phyloP scores from a whole-genome alignment of 2,797 vertebrate species.

The Ctenopoma multispine region DNA sequence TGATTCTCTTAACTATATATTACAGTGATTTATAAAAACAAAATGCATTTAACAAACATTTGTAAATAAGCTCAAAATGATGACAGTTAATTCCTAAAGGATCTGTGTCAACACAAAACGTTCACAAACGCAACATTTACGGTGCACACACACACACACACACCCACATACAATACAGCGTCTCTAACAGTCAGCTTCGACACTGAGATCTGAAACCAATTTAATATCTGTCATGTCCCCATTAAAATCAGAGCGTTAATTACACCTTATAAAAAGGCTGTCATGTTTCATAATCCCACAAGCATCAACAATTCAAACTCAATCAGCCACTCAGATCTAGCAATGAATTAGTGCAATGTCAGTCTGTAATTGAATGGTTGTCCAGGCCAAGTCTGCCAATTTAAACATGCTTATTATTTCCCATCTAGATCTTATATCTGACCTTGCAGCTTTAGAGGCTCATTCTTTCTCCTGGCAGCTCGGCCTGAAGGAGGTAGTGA shows the following conservation, averaged over 20 bases:
- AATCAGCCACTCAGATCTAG: constrained; percentile 76
- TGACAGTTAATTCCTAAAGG: constrained; percentile 29
- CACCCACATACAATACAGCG: constrained; percentile 7
- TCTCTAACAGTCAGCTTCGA: constrained; percentile 52
- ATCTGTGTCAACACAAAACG: constrained; percentile 27
- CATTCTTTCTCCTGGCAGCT: constrained; percentile 63
- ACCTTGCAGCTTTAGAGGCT: constrained; percentile 70
- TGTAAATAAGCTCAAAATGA: constrained; percentile 21
- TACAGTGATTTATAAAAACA: background rate
- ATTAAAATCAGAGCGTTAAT: constrained; percentile 86
- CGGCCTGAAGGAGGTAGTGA: constrained; percentile 59
- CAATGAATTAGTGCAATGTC: constrained; percentile 70
- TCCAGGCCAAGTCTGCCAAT: constrained; percentile 55
- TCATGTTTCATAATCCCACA: constrained; percentile 84
- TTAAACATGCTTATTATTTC: constrained; percentile 74
- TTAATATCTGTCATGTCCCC: constrained; percentile 87
- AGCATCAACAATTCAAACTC: constrained; percentile 81
- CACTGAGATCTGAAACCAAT: constrained; percentile 82
- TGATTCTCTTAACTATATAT: background rate
- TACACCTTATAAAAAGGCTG: constrained; percentile 87
- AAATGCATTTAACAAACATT: background rate
- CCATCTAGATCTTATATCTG: constrained; percentile 64
- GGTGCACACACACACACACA: background rate
- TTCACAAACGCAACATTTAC: constrained; percentile 23
- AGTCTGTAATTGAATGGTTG: constrained; percentile 69